Evolutionary conservation across 2,888 invertebrate genomes (phyloP).

Genomic region (Erebia aethiops): DNA sequence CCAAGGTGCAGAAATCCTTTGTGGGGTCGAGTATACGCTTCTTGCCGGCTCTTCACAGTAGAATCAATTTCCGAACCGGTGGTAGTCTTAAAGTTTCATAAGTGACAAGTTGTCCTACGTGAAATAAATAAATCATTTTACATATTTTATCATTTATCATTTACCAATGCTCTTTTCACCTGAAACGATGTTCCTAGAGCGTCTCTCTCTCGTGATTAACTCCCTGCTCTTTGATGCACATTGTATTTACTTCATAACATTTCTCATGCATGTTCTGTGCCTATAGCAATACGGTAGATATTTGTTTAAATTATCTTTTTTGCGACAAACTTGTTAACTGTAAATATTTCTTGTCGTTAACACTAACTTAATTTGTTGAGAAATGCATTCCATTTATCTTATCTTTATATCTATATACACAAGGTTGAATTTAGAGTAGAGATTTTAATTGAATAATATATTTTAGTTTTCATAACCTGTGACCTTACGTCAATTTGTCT

Average conservation of each 20-base stretch:
- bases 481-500: conserved; percentile 62
- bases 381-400: conserved; percentile 14
- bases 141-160: too few relatives aligned
- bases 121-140: too few relatives aligned
- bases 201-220: neutral
- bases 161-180: too few relatives aligned
- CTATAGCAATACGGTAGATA: conserved; percentile 46
- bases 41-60: too few relatives aligned
- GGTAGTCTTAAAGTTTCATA: too few relatives aligned
- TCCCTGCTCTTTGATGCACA: neutral
- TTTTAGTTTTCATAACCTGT: conserved; percentile 54
- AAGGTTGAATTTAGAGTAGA: neutral
- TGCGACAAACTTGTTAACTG: conserved; percentile 52
- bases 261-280: neutral
- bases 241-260: neutral
- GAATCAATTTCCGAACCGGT: too few relatives aligned
- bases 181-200: neutral
- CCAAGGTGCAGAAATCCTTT: too few relatives aligned
- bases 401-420: conserved; percentile 39
- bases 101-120: too few relatives aligned
- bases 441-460: neutral
- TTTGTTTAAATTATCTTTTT: conserved; percentile 39
- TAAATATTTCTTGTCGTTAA: conserved; percentile 65
- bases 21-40: too few relatives aligned
- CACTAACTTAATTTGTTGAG: conserved; percentile 40